phyloP scores from a whole-genome alignment of 2,888 invertebrate species.

The Trachelus troglodyta region DNA sequence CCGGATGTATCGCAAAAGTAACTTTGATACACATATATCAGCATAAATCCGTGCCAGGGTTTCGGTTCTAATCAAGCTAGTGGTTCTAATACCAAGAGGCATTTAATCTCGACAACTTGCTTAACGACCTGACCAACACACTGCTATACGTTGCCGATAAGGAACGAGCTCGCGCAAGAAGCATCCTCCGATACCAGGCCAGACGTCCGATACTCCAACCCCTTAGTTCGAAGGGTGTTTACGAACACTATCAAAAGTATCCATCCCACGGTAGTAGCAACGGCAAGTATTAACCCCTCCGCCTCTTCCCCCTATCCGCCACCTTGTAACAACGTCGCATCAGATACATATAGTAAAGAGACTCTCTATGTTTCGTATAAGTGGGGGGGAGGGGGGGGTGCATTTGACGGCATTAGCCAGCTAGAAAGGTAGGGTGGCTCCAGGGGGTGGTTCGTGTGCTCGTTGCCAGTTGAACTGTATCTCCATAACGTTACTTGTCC shows the following conservation, averaged over 20 bases:
- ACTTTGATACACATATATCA: not conserved
- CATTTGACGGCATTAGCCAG: slow-evolving; percentile 31
- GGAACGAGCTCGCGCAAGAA: slow-evolving; percentile 57
- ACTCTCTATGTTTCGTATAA: not conserved
- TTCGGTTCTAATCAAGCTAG: slow-evolving; percentile 56
- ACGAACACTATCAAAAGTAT: not conserved
- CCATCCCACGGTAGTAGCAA: not conserved
- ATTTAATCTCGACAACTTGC: slow-evolving; percentile 65
- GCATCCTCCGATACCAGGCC: slow-evolving; percentile 54
- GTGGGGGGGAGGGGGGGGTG: not conserved
- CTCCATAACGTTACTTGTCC: slow-evolving; percentile 59
- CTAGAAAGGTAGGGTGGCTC: not conserved
- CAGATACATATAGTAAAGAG: not conserved
- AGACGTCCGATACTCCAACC: slow-evolving; percentile 39
- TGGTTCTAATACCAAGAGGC: slow-evolving; percentile 62
- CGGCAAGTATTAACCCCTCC: not conserved
- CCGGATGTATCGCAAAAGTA: not conserved
- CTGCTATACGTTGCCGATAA: slow-evolving; percentile 62
- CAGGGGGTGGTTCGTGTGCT: slow-evolving; percentile 40
- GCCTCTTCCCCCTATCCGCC: not conserved
- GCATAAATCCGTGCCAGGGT: slow-evolving; percentile 14
- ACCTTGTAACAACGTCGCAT: slow-evolving; percentile 10
- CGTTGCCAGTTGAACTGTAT: slow-evolving; percentile 60
- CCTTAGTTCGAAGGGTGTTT: slow-evolving; percentile 5
- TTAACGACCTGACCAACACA: slow-evolving; percentile 65